A percentile compares a stretch with the other conserved stretches of the same genome.
Conservation (phyloP, 2,113 vertebrate genomes). For the Eublepharis macularius region DNA sequence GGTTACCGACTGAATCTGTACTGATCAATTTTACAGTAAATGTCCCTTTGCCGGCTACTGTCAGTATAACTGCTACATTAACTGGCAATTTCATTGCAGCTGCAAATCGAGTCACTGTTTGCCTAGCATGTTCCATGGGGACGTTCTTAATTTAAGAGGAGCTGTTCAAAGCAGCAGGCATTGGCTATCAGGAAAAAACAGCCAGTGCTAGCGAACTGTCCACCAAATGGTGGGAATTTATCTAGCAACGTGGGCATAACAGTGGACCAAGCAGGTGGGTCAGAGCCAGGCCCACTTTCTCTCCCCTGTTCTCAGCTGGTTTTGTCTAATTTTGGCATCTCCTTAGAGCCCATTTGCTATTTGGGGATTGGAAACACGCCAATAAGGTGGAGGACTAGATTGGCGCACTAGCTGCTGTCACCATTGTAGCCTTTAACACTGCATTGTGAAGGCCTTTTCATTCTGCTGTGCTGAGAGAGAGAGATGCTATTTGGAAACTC, state of each 20-base stretch:
- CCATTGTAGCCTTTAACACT: neutral
- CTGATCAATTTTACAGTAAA: neutral
- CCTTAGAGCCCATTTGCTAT: neutral
- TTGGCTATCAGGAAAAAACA: neutral
- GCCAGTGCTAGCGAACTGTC: no score
- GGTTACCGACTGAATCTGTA: no score
- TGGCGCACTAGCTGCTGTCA: neutral
- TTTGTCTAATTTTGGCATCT: neutral
- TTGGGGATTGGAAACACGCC: neutral
- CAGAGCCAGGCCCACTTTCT: no score
- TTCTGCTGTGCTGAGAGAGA: neutral
- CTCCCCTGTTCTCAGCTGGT: neutral
- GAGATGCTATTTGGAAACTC: no score
- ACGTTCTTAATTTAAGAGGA: neutral
- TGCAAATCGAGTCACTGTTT: neutral
- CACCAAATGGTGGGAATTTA: neutral
- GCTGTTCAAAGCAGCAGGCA: neutral
- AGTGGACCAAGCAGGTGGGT: neutral
- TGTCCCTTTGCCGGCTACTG: neutral
- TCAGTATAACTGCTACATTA: neutral
- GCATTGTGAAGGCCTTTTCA: neutral
- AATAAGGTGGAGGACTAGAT: neutral
- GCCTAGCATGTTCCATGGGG: neutral
- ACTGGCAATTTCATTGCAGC: neutral
- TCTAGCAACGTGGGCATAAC: neutral